These are phyloP conservation scores for Meloidogyne chitwoodi DNA, from an alignment of 1,140 invertebrate species.

Conservation along the genomic window DNA sequence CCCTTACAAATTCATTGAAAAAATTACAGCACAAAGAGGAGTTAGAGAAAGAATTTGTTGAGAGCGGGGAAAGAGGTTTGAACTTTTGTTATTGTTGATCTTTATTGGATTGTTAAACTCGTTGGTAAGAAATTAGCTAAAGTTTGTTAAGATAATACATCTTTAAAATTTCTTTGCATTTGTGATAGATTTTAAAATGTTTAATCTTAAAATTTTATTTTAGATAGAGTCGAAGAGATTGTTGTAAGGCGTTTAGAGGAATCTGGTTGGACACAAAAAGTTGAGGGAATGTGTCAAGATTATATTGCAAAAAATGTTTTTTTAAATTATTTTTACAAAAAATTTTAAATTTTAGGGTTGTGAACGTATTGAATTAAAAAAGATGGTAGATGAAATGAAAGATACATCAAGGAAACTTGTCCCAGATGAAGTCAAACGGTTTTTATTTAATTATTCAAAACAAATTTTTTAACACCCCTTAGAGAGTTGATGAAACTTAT, in stretches of 20 bases:
- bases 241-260: constrained; percentile 12
- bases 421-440: constrained; percentile 3
- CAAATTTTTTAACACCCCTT: not conserved
- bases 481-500: constrained; percentile 17
- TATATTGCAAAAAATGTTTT: constrained; percentile 19
- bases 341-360: constrained; percentile 8
- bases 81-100: not conserved
- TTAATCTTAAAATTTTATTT: not conserved
- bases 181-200: no score
- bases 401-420: constrained; percentile 3
- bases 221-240: constrained; percentile 8
- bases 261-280: constrained; percentile 6
- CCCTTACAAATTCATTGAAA: constrained; percentile 2
- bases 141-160: no score
- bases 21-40: constrained; percentile 18
- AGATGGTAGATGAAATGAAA: constrained; percentile 19
- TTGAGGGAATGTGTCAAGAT: constrained; percentile 13
- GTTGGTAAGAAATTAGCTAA: no score
- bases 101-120: no score
- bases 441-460: not conserved
- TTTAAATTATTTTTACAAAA: not conserved
- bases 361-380: constrained; percentile 19
- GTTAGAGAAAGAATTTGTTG: constrained; percentile 13
- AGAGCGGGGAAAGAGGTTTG: constrained; percentile 4
- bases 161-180: no score